Evolutionary conservation across 2,113 vertebrate genomes (phyloP).

Genomic region (Zeus faber): DNA sequence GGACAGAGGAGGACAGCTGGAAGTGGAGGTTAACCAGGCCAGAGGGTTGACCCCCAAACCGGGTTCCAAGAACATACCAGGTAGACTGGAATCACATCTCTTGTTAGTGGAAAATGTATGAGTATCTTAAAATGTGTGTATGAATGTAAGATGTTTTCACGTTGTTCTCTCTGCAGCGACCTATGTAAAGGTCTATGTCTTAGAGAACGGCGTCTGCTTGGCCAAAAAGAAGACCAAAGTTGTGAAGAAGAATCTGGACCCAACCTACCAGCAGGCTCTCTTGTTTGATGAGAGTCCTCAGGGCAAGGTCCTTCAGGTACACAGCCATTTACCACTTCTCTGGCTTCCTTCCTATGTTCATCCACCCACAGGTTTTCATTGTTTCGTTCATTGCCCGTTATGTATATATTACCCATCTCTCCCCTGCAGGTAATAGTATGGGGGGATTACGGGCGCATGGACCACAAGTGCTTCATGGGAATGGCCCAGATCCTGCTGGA

Average conservation of each 20-base stretch:
- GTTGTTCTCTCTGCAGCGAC: slow-evolving; percentile 73
- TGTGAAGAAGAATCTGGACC: slow-evolving; percentile 90
- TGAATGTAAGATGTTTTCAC: neutral
- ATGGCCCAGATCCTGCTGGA: slow-evolving; percentile 98
- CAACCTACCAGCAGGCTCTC: slow-evolving; percentile 92
- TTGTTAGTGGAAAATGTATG: neutral
- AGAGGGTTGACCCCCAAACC: slow-evolving; percentile 88
- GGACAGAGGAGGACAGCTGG: slow-evolving; percentile 91
- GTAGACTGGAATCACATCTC: slow-evolving; percentile 59
- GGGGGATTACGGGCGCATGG: slow-evolving; percentile 98
- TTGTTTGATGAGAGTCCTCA: slow-evolving; percentile 95
- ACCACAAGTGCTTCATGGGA: slow-evolving; percentile 99
- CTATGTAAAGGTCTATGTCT: slow-evolving; percentile 92
- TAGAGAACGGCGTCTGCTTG: slow-evolving; percentile 92
- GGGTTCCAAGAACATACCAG: slow-evolving; percentile 90
- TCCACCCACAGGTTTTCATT: neutral
- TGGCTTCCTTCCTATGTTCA: neutral
- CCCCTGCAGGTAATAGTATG: slow-evolving; percentile 89
- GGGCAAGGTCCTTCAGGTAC: slow-evolving; percentile 95
- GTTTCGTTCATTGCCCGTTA: neutral
- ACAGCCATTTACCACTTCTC: accelerated
- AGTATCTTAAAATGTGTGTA: neutral
- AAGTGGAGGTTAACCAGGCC: slow-evolving; percentile 95
- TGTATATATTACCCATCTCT: neutral
- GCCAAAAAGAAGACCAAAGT: slow-evolving; percentile 97